Evolutionary conservation across 2,888 invertebrate genomes (phyloP).

Genomic region (Leptinotarsa tumamoca): DNA sequence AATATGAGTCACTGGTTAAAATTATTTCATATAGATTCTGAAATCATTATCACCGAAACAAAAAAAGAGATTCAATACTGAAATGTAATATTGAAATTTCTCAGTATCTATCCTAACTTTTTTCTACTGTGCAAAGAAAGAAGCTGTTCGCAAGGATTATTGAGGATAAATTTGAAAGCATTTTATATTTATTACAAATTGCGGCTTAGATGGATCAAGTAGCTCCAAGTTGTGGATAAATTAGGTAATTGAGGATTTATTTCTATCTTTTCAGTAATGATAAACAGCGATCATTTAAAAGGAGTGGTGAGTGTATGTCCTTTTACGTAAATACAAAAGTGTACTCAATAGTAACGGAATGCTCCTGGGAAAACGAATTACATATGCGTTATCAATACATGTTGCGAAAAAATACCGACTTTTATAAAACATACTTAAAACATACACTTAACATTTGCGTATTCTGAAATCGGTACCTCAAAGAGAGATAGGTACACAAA

Average conservation of each 20-base stretch:
- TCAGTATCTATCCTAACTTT: neutral
- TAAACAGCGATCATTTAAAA: neutral
- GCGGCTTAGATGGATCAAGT: neutral
- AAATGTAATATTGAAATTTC: no score
- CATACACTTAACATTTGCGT: no score
- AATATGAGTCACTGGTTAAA: no score
- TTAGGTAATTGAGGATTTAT: neutral
- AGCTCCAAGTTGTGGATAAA: neutral
- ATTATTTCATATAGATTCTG: no score
- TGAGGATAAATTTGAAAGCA: conserved; percentile 7
- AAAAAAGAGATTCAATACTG: no score
- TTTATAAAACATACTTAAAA: no score
- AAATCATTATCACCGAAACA: no score
- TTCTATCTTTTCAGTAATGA: neutral
- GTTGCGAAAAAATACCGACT: no score
- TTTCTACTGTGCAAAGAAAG: neutral
- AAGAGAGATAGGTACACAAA: no score
- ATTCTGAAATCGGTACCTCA: no score
- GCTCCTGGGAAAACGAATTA: no score
- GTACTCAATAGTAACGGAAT: neutral
- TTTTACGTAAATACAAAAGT: neutral
- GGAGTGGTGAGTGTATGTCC: neutral
- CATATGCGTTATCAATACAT: no score
- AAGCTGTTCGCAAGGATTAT: conserved; percentile 5
- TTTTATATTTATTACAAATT: conserved; percentile 10